Base-by-base conservation (phyloP, 2,113 vertebrate genomes). In the Nesogale talazaci region DNA sequence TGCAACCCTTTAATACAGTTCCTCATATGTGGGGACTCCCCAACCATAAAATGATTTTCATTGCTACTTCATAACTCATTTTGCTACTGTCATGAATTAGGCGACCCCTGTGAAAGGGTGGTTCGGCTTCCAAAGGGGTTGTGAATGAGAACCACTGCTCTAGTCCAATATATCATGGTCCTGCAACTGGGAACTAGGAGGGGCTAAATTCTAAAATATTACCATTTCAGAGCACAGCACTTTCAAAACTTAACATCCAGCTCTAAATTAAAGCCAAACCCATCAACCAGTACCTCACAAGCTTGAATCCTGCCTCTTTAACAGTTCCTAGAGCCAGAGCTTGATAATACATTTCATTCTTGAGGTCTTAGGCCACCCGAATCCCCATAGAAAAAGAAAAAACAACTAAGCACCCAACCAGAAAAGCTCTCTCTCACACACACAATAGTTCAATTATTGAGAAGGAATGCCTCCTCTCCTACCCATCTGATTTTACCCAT, bases 361-460 rank as follows among this genome's bases (percentile, higher is more conserved):
- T 76, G 27, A 9, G 79, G 57, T 8, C 59, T 23, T 57, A 38
- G 75, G 59, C 56, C 69, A 36, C 6, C 9, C n/a, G 65, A 90
- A 88, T 25, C 25, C 40, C 38, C 61, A 61, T 42, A 74, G 63
- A 42, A 61, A 83, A 74, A 59, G 1, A 4, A 61, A 61, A 63
- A 63, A 8, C 23, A 63, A 84, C 29, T 40, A 56, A 63, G 82
- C 20, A 52, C 20, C 56, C 14, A 78, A 63, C 19, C 52, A 89
- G 59, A 83, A 94, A 92, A 78, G 19, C 38, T 38, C 82, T 90
- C 59, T 83, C 22, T 86, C 23, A 10, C 81, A 92, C 79, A 61
- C 79, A 78, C 46, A 52, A 77, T 0, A 83, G 38, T 76, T 86
- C 70, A 46, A 4, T 65, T 46, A 83, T 1, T 67, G 59, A 72